Base-by-base conservation (phyloP, 2,113 vertebrate genomes). In the Sinocyclocheilus grahami region DNA sequence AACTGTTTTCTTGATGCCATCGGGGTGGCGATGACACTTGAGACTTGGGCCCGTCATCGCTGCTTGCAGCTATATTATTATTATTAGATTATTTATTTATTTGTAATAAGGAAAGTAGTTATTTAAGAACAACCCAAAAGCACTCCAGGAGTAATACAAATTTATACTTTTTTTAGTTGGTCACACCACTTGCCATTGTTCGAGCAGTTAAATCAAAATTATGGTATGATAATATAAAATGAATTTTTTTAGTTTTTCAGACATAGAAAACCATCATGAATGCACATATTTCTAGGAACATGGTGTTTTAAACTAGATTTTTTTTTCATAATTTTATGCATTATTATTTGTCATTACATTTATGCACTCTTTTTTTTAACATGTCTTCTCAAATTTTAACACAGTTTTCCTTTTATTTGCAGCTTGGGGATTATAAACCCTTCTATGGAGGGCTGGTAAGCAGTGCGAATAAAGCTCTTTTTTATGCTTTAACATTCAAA, bases 371-470 rank as follows among this genome's bases (percentile, higher is more conserved):
- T 72, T 4, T 22, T 75, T 74, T 75, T 48, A 7, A 27, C 16
- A 22, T 62, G 0, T 65, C n/a, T 65, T 18, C 42, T 30, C 3
- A 67, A 27, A 27, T 51, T 67, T 30, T 27, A 63, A 58, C 2
- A 22, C 3, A 37, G 10, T 53, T 82, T 62, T 27, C 87, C 90
- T 20, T 85, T 86, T 77, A 72, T 48, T 89, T 90, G 10, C 93
- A 98, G 97, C 95, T 98, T 30, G 97, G 96, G 85, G 94, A 95
- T 20, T 96, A 95, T 88, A 93, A 55, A 55, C 86, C 95, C 48
- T 94, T 96, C 80, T 95, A 93, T 89, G 93, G 94, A 91, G 93
- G 93, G 69, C 90, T 95, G 94, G 97, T 97, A 91, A 93, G 96
- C 93, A 20, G 30, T 78, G 20, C 74, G 63, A 78, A 86, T 78